Percentiles rank a stretch among this genome's conserved stretches.
Conservation (phyloP, 2,113 vertebrate genomes). For the Poeciliopsis prolifica region DNA sequence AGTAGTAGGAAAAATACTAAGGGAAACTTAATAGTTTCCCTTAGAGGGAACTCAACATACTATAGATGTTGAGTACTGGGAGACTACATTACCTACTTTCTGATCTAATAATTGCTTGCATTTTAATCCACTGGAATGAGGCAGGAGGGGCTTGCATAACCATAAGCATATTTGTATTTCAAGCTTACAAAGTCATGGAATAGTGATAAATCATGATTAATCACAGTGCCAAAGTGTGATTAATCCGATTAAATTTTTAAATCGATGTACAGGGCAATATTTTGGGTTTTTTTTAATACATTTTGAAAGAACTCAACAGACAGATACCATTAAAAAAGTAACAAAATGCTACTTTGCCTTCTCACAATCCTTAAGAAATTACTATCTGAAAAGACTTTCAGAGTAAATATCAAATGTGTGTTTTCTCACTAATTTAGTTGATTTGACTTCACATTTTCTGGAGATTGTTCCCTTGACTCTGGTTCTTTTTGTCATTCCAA, state of each 20-base stretch:
- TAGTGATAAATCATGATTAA: too few species aligned
- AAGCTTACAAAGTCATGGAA: too few species aligned
- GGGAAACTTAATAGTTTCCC: too few species aligned
- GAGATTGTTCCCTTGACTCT: conserved; percentile 70
- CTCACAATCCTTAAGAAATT: not conserved
- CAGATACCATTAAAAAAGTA: not conserved
- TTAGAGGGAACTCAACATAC: too few species aligned
- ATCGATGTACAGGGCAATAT: too few species aligned
- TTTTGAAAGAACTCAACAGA: not conserved
- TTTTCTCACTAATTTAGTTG: conserved; percentile 79
- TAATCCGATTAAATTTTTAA: not conserved
- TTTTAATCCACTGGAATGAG: too few species aligned
- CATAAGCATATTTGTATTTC: too few species aligned
- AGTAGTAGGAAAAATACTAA: too few species aligned
- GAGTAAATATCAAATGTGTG: not conserved
- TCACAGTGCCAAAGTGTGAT: not conserved
- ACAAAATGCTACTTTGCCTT: not conserved
- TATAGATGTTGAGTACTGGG: too few species aligned
- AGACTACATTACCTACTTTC: too few species aligned
- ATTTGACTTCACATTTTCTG: conserved; percentile 80
- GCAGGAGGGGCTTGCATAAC: too few species aligned
- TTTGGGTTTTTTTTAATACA: not conserved
- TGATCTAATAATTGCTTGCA: too few species aligned
- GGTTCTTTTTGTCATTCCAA: conserved; percentile 52
- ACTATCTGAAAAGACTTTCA: not conserved